A percentile compares a stretch with the other conserved stretches of the same genome.
These are phyloP conservation scores for Sceloporus undulatus DNA, from an alignment of 2,113 vertebrate genomes.

Conservation along the genomic window DNA sequence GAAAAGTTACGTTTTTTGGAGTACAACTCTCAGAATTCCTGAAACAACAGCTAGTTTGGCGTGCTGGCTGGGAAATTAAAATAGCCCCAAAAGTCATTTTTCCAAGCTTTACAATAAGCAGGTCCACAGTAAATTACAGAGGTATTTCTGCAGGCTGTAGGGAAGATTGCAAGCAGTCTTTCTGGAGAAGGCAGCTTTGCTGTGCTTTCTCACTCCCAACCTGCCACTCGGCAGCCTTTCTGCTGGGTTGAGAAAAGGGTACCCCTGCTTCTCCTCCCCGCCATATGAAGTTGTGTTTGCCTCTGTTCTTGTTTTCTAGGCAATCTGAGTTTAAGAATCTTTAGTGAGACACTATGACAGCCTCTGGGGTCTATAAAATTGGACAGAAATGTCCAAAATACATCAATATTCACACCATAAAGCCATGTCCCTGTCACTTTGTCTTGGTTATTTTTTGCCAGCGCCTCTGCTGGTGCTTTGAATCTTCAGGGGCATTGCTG, in stretches of 20 bases:
- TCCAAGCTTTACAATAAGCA: too few relatives aligned
- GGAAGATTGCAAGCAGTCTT: background rate
- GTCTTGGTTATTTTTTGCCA: background rate
- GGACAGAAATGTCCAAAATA: too few relatives aligned
- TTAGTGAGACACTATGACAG: background rate
- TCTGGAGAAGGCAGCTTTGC: too few relatives aligned
- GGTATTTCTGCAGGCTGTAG: background rate
- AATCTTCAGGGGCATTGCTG: too few relatives aligned
- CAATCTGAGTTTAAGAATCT: too few relatives aligned
- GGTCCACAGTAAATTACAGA: background rate
- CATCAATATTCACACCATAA: background rate
- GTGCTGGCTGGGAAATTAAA: too few relatives aligned
- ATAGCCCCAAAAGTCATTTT: too few relatives aligned
- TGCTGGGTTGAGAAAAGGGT: background rate
- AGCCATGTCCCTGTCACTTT: background rate
- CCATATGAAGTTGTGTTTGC: too few relatives aligned
- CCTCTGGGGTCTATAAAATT: background rate
- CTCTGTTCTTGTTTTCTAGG: too few relatives aligned
- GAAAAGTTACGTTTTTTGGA: too few relatives aligned
- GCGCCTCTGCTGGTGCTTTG: background rate
- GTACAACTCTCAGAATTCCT: too few relatives aligned
- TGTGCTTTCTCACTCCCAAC: background rate
- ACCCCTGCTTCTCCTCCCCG: background rate
- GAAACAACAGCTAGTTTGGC: too few relatives aligned
- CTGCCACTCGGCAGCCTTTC: background rate